Evolutionary conservation across 2,113 vertebrate genomes (phyloP).

Genomic region (Regulus satrapa): DNA sequence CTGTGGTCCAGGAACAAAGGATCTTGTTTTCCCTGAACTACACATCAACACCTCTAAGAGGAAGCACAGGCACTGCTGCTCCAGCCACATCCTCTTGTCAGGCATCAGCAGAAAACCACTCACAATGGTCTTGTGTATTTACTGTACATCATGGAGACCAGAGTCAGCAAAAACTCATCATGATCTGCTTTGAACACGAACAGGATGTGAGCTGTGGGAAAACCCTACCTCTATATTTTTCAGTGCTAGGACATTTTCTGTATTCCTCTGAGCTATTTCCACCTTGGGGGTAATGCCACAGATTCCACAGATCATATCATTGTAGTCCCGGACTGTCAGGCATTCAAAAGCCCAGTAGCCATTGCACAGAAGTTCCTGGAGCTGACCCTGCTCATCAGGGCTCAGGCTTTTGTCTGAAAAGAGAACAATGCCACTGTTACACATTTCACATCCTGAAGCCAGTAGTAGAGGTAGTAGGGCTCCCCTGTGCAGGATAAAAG

Average conservation of each 20-base stretch:
- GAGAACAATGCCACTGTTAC: not conserved
- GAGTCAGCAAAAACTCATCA: slow-evolving; percentile 14
- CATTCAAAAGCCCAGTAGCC: slow-evolving; percentile 98
- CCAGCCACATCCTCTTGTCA: slow-evolving; percentile 34
- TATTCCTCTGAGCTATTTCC: slow-evolving; percentile 86
- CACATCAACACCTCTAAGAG: not conserved
- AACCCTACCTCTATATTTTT: slow-evolving; percentile 88
- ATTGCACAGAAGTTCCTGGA: slow-evolving; percentile 88
- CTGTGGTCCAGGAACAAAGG: not conserved
- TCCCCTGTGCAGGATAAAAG: not conserved
- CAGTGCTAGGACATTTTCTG: slow-evolving; percentile 83
- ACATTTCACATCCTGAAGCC: not conserved
- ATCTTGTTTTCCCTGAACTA: not conserved
- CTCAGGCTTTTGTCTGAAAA: slow-evolving; percentile 80
- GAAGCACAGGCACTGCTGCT: not conserved
- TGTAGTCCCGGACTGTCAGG: slow-evolving; percentile 93
- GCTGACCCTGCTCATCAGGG: slow-evolving; percentile 74
- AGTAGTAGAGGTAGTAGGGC: not conserved
- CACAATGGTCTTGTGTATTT: not conserved
- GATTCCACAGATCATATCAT: slow-evolving; percentile 98
- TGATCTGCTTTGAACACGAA: not conserved
- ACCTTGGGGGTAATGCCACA: slow-evolving; percentile 93
- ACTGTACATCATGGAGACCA: not conserved
- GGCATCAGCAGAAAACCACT: slow-evolving; percentile 29
- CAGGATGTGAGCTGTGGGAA: not conserved